Evolutionary conservation across 2,113 vertebrate genomes (phyloP).

Genomic region (Erpornis zantholeuca): DNA sequence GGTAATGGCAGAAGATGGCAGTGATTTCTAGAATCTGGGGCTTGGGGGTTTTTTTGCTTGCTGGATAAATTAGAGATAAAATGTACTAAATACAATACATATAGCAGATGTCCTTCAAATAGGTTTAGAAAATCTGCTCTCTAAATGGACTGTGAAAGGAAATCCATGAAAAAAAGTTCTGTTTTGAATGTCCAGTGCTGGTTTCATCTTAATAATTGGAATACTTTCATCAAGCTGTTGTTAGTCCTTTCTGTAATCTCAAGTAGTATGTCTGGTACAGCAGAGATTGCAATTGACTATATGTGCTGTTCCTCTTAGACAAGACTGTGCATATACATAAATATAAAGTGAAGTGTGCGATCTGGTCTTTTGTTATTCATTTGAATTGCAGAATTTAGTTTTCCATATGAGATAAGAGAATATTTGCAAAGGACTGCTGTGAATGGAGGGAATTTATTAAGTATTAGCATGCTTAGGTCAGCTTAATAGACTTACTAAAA

Average conservation of each 20-base stretch:
- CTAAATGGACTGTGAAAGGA: not conserved
- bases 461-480: constrained; percentile 14
- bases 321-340: not conserved
- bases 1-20: not conserved
- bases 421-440: not conserved
- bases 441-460: not conserved
- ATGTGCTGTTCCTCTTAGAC: not conserved
- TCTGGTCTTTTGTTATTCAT: not conserved
- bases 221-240: not conserved
- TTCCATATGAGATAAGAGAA: not conserved
- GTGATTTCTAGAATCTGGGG: not conserved
- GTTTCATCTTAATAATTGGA: not conserved
- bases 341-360: not conserved
- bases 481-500: constrained; percentile 14
- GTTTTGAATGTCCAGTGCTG: not conserved
- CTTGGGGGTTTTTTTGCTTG: not conserved
- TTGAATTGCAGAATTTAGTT: not conserved
- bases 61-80: not conserved
- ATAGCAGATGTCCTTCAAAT: not conserved
- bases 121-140: not conserved
- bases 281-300: not conserved
- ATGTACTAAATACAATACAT: not conserved
- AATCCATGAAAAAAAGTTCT: not conserved
- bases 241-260: not conserved
- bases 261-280: not conserved